phyloP scores from a whole-genome alignment of 2,113 vertebrate species.

The Tringa solitaria region DNA sequence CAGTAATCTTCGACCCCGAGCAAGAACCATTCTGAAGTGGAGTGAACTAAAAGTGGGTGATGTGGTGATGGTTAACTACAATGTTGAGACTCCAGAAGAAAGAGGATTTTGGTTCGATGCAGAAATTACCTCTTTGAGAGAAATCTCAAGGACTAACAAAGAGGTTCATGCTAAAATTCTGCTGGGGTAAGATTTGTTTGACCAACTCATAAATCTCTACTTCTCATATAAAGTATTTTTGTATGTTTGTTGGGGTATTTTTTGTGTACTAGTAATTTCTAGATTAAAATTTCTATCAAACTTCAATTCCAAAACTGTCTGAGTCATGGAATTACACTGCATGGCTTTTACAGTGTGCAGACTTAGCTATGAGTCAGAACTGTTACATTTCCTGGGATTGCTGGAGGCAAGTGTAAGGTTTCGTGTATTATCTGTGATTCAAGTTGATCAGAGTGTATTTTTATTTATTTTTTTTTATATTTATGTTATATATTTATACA shows the following conservation, averaged over 20 bases:
- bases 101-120: slow-evolving; percentile 95
- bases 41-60: slow-evolving; percentile 87
- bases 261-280: not conserved
- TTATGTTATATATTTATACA: not conserved
- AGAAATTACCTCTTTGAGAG: slow-evolving; percentile 83
- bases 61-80: slow-evolving; percentile 93
- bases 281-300: not conserved
- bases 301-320: not conserved
- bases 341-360: not conserved
- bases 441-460: not conserved
- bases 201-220: slow-evolving; percentile 34
- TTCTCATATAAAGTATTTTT: not conserved
- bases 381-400: not conserved
- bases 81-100: slow-evolving; percentile 89
- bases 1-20: slow-evolving; percentile 86
- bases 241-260: not conserved
- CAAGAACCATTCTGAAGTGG: slow-evolving; percentile 87
- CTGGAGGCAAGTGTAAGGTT: not conserved
- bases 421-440: not conserved
- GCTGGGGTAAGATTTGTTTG: slow-evolving; percentile 83
- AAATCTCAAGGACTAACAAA: slow-evolving; percentile 89
- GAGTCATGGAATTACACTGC: not conserved
- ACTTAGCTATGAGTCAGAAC: not conserved
- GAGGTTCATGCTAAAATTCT: slow-evolving; percentile 90
- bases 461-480: not conserved